These are phyloP conservation scores for Aphidius colemani DNA, from an alignment of 2,888 invertebrate species.

Conservation along the genomic window DNA sequence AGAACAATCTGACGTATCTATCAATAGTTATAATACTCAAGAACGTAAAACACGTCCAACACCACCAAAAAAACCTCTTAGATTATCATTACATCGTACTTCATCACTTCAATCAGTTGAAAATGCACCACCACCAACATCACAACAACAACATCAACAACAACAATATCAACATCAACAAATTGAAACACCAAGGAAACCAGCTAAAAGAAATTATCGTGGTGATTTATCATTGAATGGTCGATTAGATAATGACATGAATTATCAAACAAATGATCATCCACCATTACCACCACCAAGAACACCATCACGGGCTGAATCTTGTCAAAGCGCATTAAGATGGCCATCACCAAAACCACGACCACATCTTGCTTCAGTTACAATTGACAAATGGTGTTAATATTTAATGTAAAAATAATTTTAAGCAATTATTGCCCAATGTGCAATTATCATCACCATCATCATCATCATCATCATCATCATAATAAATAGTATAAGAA, in stretches of 20 bases:
- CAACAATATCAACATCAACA: too few species aligned
- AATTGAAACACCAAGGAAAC: constrained; percentile 58
- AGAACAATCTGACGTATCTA: constrained; percentile 45
- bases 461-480: too few species aligned
- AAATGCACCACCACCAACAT: constrained; percentile 46
- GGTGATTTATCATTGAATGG: constrained; percentile 58
- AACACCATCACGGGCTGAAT: constrained; percentile 56
- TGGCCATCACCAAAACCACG: constrained; percentile 56
- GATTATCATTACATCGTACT: constrained; percentile 81
- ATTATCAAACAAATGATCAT: constrained; percentile 32
- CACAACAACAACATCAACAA: neutral
- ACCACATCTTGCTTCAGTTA: constrained; percentile 50
- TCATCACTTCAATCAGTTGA: constrained; percentile 79
- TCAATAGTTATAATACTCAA: constrained; percentile 41
- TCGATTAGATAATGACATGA: constrained; percentile 36
- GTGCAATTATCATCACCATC: too few species aligned
- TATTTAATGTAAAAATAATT: neutral
- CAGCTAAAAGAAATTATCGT: constrained; percentile 67
- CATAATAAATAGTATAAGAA: too few species aligned
- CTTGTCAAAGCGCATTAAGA: constrained; percentile 54
- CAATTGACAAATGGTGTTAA: constrained; percentile 57
- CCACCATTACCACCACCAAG: constrained; percentile 51
- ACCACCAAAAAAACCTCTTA: constrained; percentile 83
- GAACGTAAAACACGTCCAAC: constrained; percentile 67
- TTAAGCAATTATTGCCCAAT: too few species aligned